Evolutionary conservation across 1,140 invertebrate genomes (phyloP), one percentile per base, ranked within the genome.

Genomic region (Drosophila triauraria): DNA sequence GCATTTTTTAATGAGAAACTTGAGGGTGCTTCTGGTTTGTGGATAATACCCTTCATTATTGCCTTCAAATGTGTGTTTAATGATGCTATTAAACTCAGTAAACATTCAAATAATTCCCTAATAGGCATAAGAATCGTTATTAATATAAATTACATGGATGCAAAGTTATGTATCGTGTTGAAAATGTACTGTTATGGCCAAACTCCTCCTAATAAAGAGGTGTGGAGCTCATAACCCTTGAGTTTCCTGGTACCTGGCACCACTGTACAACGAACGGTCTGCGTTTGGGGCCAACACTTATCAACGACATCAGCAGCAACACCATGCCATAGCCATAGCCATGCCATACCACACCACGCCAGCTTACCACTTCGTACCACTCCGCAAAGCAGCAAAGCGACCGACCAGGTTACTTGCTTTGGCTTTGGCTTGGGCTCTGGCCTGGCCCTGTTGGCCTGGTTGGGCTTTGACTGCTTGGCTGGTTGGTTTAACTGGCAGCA

Each of bases 241-340:
- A 53, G 20, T 58, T 62, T 59, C 53, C n/a, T 30, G 12, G 13
- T 35, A 58, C 9, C 35, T 40, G 40, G 38, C 47, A 25, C 83
- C 82, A 86, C 75, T 87, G 82, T 86, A 56, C 83, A 46, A 27
- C 75, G 46, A 44, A 63, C 56, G 79, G 63, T 51, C 75, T 70
- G 67, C 71, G 75, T 79, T 81, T 78, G 75, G 83, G 84, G 71
- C 77, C 84, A 88, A 90, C 84, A 84, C 84, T 87, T 87, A 87
- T 87, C 84, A 87, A 82, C 84, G 80, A 84, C 84, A 87, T 84
- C 85, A 88, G 68, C 84, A 80, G 76, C 82, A 79, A 69, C 82
- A 79, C 70, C 67, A 70, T 46, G 51, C 43, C 44, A 38, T 38
- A 38, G 40, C 54, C 20, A n/a, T 40, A 54, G 27, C 60, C 61